A percentile compares a stretch with the other conserved stretches of the same genome.
These are phyloP conservation scores for Hermodice carunculata DNA, from an alignment of 2,888 invertebrate genomes.

Conservation along the genomic window DNA sequence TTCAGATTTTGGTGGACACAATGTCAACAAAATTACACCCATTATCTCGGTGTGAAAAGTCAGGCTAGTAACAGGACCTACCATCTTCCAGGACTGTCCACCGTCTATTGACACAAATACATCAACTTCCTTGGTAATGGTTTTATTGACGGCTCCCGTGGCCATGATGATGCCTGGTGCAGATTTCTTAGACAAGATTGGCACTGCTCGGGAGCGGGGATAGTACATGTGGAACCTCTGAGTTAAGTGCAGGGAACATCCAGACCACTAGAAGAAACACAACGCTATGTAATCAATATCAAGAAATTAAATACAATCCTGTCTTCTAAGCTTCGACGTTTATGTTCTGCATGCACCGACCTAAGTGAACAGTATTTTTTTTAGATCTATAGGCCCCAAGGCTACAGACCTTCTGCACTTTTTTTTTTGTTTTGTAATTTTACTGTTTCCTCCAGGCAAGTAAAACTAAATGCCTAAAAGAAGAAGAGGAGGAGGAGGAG, in stretches of 20 bases:
- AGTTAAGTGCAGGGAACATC: constrained; percentile 87
- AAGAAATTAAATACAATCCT: too few species aligned
- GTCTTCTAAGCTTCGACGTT: too few species aligned
- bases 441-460: too few species aligned
- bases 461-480: too few species aligned
- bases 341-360: too few species aligned
- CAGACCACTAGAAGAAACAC: constrained; percentile 47
- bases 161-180: constrained; percentile 91
- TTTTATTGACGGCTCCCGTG: constrained; percentile 82
- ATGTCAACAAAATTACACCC: too few species aligned
- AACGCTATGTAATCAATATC: too few species aligned
- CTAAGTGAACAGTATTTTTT: not conserved
- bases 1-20: too few species aligned
- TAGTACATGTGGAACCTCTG: constrained; percentile 89
- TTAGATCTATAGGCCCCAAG: not conserved
- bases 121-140: constrained; percentile 57
- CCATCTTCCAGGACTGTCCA: constrained; percentile 87
- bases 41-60: too few species aligned
- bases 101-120: constrained; percentile 87
- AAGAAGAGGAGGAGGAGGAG: not conserved
- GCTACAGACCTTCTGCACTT: not conserved
- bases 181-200: constrained; percentile 87
- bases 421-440: constrained; percentile 76
- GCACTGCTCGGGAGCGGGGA: constrained; percentile 83
- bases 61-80: too few species aligned